Conservation (phyloP, 2,113 vertebrate species). For the Corythornis vintsioides region DNA sequence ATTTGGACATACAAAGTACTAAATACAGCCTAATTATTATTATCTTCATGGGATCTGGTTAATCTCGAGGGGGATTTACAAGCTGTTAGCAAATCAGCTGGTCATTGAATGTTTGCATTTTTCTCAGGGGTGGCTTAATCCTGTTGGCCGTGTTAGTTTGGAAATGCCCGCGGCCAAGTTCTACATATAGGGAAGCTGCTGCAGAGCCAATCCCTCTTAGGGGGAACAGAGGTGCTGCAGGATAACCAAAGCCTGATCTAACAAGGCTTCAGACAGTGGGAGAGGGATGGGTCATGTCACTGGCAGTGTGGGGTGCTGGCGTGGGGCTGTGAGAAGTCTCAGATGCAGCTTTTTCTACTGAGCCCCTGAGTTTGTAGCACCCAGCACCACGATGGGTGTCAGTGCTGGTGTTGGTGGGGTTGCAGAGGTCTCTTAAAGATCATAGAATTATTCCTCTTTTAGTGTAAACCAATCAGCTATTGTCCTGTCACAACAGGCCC, state of each 20-base stretch:
- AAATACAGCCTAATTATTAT: constrained; percentile 49
- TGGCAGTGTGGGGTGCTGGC: fast-evolving
- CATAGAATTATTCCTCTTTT: too few relatives aligned
- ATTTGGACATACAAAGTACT: not conserved
- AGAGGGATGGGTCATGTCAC: not conserved
- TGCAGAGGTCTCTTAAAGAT: not conserved
- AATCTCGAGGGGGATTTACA: constrained; percentile 28
- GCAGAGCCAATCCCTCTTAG: not conserved
- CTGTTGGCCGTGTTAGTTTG: not conserved
- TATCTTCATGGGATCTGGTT: constrained; percentile 37
- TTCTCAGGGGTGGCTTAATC: constrained; percentile 29
- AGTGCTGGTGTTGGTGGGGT: not conserved
- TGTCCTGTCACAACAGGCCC: too few relatives aligned
- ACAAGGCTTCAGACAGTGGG: fast-evolving
- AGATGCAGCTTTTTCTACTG: not conserved
- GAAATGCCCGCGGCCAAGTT: not conserved
- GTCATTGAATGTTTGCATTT: not conserved
- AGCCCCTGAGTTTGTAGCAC: not conserved
- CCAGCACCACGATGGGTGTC: not conserved
- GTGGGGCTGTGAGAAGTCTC: not conserved
- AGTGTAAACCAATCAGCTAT: too few relatives aligned
- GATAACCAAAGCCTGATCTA: not conserved
- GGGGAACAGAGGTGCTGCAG: not conserved
- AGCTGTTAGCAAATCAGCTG: not conserved
- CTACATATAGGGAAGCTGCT: not conserved